These are phyloP conservation scores for Paratrypauchen microcephalus DNA, from an alignment of 2,797 vertebrate species.

Conservation along the genomic window DNA sequence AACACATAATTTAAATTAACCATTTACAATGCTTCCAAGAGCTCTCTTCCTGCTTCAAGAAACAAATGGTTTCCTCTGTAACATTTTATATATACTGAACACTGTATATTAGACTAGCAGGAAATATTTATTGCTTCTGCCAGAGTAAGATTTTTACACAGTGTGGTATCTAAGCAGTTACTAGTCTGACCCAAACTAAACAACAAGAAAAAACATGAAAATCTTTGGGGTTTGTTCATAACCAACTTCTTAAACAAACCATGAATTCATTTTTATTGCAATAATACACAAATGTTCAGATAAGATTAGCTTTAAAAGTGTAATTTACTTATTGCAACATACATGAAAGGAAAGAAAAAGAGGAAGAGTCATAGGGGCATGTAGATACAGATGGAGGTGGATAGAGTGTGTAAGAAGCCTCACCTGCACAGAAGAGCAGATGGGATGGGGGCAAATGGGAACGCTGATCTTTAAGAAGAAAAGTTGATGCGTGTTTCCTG, in stretches of 20 bases:
- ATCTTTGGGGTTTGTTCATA: slow-evolving; percentile 8
- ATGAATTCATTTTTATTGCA: no score
- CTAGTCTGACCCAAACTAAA: slow-evolving; percentile 48
- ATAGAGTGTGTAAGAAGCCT: slow-evolving; percentile 38
- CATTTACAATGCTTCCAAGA: slow-evolving; percentile 39
- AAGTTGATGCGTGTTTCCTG: slow-evolving; percentile 70
- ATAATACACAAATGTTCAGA: slow-evolving; percentile 41
- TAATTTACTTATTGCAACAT: background rate
- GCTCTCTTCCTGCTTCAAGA: slow-evolving; percentile 26
- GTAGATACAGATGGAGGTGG: slow-evolving; percentile 37
- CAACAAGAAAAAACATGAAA: slow-evolving; percentile 73
- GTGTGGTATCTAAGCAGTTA: slow-evolving; percentile 19
- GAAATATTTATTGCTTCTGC: background rate
- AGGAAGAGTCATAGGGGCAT: background rate
- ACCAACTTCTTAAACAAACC: slow-evolving; percentile 37
- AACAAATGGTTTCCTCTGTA: slow-evolving; percentile 15
- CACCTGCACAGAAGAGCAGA: slow-evolving; percentile 71
- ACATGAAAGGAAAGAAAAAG: background rate
- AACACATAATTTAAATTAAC: slow-evolving; percentile 51
- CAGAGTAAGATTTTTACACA: background rate
- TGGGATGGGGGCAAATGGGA: slow-evolving; percentile 73
- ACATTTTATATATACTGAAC: slow-evolving; percentile 6
- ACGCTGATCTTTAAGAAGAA: slow-evolving; percentile 52
- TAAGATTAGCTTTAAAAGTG: slow-evolving; percentile 31
- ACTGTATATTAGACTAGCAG: background rate